Conservation (phyloP, 2,888 invertebrate genomes). For the Drosophila lutescens region DNA sequence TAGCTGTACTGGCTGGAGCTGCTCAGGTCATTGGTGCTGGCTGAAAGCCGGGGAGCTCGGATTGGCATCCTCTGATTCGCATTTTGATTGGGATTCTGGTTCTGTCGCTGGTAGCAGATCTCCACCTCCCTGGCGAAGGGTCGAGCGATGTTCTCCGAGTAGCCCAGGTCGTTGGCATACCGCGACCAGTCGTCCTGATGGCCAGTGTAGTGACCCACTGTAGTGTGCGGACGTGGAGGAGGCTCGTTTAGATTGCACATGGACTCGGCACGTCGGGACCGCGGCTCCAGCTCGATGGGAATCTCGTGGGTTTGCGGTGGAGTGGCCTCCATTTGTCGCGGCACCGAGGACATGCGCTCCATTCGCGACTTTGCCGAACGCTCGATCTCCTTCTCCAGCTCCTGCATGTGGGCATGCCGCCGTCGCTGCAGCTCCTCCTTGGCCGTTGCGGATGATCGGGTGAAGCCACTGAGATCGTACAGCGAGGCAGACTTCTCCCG, state of each 20-base stretch:
- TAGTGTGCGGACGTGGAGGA: conserved; percentile 58
- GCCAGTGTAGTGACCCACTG: conserved; percentile 48
- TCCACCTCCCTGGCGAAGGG: conserved; percentile 83
- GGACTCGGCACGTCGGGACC: conserved; percentile 79
- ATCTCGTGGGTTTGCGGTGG: conserved; percentile 53
- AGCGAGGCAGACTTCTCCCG: conserved; percentile 77
- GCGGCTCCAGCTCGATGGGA: conserved; percentile 66
- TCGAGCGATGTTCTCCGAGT: conserved; percentile 83
- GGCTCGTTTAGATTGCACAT: conserved; percentile 77
- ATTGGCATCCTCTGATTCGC: conserved; percentile 60
- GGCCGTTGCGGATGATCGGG: conserved; percentile 4
- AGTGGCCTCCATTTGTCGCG: conserved; percentile 40
- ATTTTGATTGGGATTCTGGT: conserved; percentile 30
- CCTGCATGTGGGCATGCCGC: conserved; percentile 78
- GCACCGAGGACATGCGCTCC: conserved; percentile 63
- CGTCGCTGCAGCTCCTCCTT: conserved; percentile 68
- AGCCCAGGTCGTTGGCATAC: conserved; percentile 84
- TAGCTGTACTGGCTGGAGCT: conserved; percentile 60
- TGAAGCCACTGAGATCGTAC: conserved; percentile 75
- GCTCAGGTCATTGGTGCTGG: conserved; percentile 81
- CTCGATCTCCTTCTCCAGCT: conserved; percentile 77
- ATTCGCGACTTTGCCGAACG: conserved; percentile 71
- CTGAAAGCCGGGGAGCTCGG: conserved; percentile 81
- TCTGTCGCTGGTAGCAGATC: conserved; percentile 80
- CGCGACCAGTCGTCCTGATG: conserved; percentile 85